These are phyloP conservation scores for Anoplopoma fimbria DNA, from an alignment of 2,113 vertebrate species.

Conservation along the genomic window DNA sequence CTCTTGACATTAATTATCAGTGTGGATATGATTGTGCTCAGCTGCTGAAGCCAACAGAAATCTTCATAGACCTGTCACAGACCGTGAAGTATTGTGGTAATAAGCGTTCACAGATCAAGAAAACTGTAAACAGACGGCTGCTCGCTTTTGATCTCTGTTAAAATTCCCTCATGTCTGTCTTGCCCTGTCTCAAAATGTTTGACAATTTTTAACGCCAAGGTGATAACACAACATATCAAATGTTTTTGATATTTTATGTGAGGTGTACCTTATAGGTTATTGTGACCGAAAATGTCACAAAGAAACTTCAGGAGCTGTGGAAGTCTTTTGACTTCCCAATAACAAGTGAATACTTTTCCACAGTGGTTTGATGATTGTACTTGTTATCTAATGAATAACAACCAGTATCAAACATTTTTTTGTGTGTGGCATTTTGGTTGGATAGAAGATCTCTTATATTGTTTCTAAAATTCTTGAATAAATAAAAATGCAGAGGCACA, in stretches of 20 bases:
- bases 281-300: not conserved
- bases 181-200: not conserved
- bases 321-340: not conserved
- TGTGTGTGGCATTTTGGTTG: not conserved
- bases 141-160: slow-evolving; percentile 20
- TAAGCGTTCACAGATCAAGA: too few species aligned
- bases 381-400: not conserved
- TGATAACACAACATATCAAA: not conserved
- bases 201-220: not conserved
- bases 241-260: not conserved
- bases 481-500: not conserved
- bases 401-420: not conserved
- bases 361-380: not conserved
- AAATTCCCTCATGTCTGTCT: slow-evolving; percentile 4
- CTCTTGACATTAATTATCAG: slow-evolving; percentile 25
- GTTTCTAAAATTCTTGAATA: not conserved
- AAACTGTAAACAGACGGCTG: slow-evolving; percentile 38
- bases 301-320: not conserved
- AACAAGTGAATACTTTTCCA: not conserved
- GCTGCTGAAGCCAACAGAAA: slow-evolving; percentile 15
- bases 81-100: slow-evolving; percentile 15
- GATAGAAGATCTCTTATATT: not conserved
- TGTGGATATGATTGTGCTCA: slow-evolving; percentile 17
- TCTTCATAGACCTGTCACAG: slow-evolving; percentile 3
- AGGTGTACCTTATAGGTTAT: not conserved